Conservation (phyloP, 1,140 invertebrate genomes). For the Andricus grossulariae region DNA sequence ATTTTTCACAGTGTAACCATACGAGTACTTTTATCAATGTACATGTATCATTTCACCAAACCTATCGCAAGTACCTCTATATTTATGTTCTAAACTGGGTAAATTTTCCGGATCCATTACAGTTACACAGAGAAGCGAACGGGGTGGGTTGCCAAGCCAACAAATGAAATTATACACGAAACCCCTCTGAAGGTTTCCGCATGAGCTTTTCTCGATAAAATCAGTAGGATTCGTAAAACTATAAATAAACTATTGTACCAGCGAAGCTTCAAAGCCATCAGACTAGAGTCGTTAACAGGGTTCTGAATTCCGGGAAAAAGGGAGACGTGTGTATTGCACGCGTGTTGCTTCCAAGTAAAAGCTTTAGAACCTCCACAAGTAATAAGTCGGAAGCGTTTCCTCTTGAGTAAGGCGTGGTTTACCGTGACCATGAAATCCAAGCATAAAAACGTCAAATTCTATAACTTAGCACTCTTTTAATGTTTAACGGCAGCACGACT, state of each 20-base stretch:
- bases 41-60: too few species aligned
- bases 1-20: background rate
- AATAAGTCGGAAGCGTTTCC: conserved; percentile 56
- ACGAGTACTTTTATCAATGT: too few species aligned
- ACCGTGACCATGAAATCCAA: conserved; percentile 44
- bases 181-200: too few species aligned
- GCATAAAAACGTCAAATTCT: conserved; percentile 65
- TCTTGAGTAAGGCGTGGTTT: conserved; percentile 37
- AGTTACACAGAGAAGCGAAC: too few species aligned
- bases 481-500: conserved; percentile 34
- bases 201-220: too few species aligned
- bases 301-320: background rate
- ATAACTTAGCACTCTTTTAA: conserved; percentile 59
- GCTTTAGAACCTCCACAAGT: conserved; percentile 23
- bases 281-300: background rate
- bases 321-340: conserved; percentile 3
- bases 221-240: too few species aligned
- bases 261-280: background rate
- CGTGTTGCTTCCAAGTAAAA: conserved; percentile 17
- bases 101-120: too few species aligned
- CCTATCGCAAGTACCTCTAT: background rate
- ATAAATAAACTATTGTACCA: too few species aligned
- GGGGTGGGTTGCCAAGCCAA: too few species aligned
- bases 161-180: too few species aligned
- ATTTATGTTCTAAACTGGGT: background rate